Base-by-base conservation (phyloP, 1,140 invertebrate genomes). In the Phymorhynchus buccinoides region DNA sequence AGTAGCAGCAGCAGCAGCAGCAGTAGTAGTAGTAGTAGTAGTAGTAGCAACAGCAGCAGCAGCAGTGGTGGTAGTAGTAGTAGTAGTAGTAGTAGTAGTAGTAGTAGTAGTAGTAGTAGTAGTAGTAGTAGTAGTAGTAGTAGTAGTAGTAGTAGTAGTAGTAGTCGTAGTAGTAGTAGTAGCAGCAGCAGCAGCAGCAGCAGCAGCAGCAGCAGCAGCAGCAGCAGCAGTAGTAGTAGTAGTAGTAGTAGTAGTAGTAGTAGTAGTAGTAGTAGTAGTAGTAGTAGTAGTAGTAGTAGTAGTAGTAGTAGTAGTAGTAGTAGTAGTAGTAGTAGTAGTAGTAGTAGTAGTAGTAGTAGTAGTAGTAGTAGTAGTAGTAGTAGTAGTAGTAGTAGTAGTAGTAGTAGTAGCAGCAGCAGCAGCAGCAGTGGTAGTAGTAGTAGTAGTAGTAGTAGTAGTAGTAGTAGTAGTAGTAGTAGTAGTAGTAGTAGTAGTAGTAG, bases 341-440 rank as follows among this genome's bases (percentile, higher is more conserved):
- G 56, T 85, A 48, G 84, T 85, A 85, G 83, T 84, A 85, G 84
- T 85, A 85, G 84, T 85, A 85, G 81, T 85, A 85, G 84, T 85
- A 85, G 84, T 85, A 85, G 84, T 85, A 85, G 48, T 71, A 68
- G 48, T 84, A 83, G 81, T 83, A 83, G 81, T 83, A 83, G 81
- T 83, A 83, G 48, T 68, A 83, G 81, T 83, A 68, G 81, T 83
- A 83, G 81, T 83, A 68, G 81, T 73, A 73, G 71, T 73, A 73
- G 27, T 73, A 73, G 71, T 73, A 73, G 71, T n/a, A 73, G 71
- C 71, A 73, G 62, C 32, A 83, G 62, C 35, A 41, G 44, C n/a
- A 83, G 30, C 32, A 30, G n/a, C 77, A 77, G 39, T 35, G 62
- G 42, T 48, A 56, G 22, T 35, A 35, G 48, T 81, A 41, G 30